Evolutionary conservation across 2,888 invertebrate genomes (phyloP).

Genomic region (Lysandra coridon): DNA sequence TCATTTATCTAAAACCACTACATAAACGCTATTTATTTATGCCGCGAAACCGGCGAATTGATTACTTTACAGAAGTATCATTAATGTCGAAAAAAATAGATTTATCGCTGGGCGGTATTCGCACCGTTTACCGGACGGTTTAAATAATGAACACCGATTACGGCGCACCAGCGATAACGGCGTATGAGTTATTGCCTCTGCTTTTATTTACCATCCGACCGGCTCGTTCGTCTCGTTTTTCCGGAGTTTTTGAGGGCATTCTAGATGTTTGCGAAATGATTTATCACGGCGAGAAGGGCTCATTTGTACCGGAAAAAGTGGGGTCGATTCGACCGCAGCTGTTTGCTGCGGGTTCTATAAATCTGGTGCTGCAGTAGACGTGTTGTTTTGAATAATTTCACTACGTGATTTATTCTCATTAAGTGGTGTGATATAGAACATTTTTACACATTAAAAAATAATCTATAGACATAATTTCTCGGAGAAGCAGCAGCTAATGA

Average conservation of each 20-base stretch:
- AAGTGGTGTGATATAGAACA: background rate
- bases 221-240: constrained; percentile 31
- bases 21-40: background rate
- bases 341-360: background rate
- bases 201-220: constrained; percentile 31
- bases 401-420: background rate
- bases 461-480: no score
- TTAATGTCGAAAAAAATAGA: constrained; percentile 30
- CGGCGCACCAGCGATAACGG: constrained; percentile 35
- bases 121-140: constrained; percentile 36
- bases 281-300: constrained; percentile 22
- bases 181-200: constrained; percentile 35
- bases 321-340: constrained; percentile 25
- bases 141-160: constrained; percentile 40
- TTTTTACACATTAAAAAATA: background rate
- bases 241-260: constrained; percentile 25
- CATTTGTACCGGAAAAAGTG: constrained; percentile 25
- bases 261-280: constrained; percentile 29
- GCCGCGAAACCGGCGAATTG: constrained; percentile 1
- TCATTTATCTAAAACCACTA: background rate
- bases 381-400: constrained; percentile 10
- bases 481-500: no score
- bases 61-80: constrained; percentile 28
- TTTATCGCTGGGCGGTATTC: constrained; percentile 31
- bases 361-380: constrained; percentile 11